phyloP scores from a whole-genome alignment of 1,140 invertebrate genomes.

The Charaxes varanes region DNA sequence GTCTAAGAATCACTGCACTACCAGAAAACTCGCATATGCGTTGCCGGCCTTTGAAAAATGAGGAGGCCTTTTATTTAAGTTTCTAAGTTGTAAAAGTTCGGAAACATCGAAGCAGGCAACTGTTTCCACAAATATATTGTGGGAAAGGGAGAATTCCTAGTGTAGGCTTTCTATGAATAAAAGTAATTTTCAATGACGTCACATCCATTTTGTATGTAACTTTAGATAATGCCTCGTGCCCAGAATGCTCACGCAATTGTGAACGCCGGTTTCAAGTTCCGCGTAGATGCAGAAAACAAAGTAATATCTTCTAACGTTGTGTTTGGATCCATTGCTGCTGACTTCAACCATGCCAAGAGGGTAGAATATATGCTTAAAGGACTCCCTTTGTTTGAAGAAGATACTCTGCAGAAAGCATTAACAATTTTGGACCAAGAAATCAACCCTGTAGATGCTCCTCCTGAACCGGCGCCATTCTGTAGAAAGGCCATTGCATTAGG shows the following conservation, averaged over 20 bases:
- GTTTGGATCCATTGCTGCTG: constrained; percentile 48
- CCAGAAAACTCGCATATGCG: too few relatives aligned
- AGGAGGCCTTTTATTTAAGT: too few relatives aligned
- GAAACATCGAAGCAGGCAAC: too few relatives aligned
- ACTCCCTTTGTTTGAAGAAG: constrained; percentile 68
- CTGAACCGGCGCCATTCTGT: constrained; percentile 80
- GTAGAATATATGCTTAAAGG: constrained; percentile 79
- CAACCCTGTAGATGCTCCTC: constrained; percentile 76
- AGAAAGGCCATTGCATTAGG: constrained; percentile 77
- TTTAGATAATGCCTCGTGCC: constrained; percentile 84
- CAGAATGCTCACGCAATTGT: constrained; percentile 90
- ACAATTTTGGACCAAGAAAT: constrained; percentile 77
- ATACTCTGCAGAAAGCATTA: constrained; percentile 74
- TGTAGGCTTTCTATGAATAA: too few relatives aligned
- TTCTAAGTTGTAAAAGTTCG: too few relatives aligned
- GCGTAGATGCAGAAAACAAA: constrained; percentile 63
- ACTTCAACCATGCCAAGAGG: constrained; percentile 80
- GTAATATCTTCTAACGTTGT: constrained; percentile 69
- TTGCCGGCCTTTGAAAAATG: too few relatives aligned
- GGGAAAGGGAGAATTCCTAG: too few relatives aligned
- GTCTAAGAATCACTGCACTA: too few relatives aligned
- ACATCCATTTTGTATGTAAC: not conserved
- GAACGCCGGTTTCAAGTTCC: constrained; percentile 85
- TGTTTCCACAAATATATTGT: too few relatives aligned
- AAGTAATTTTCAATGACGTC: too few relatives aligned